A percentile compares a stretch with the other conserved stretches of the same genome.
phyloP scores from a whole-genome alignment of 2,797 vertebrate species.

The Oreochromis mossambicus region DNA sequence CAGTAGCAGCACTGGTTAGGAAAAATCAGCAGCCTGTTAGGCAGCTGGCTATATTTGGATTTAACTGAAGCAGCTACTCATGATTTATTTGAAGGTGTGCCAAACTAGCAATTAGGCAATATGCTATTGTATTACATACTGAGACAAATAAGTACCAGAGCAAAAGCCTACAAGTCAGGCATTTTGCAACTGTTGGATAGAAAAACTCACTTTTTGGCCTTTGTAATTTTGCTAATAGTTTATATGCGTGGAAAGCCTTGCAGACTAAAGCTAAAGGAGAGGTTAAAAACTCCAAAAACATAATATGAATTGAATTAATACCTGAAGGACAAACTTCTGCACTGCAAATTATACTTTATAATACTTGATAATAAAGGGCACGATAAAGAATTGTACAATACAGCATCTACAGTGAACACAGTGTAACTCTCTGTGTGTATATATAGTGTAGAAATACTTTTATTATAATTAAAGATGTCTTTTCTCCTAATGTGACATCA shows the following conservation, averaged over 20 bases:
- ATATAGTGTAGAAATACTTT: neutral
- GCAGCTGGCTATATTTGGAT: neutral
- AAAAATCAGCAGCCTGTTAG: neutral
- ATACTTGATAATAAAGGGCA: neutral
- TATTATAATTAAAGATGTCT: neutral
- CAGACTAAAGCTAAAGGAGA: neutral
- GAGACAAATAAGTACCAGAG: neutral
- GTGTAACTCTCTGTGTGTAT: neutral
- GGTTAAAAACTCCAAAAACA: neutral
- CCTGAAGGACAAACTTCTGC: neutral
- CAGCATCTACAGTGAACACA: neutral
- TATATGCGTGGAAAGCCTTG: neutral
- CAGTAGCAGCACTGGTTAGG: neutral
- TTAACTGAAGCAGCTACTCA: neutral
- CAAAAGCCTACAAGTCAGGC: neutral
- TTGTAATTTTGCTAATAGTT: neutral
- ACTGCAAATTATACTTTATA: neutral
- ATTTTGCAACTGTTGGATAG: neutral
- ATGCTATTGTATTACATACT: neutral
- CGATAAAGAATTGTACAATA: neutral
- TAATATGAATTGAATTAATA: neutral
- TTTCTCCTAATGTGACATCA: neutral
- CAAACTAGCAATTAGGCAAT: neutral
- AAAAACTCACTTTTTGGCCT: neutral
- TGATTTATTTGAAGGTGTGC: neutral